Evolutionary conservation across 2,113 vertebrate genomes (phyloP), one percentile per base, ranked within the genome.

Genomic region (Neolamprologus brichardi): DNA sequence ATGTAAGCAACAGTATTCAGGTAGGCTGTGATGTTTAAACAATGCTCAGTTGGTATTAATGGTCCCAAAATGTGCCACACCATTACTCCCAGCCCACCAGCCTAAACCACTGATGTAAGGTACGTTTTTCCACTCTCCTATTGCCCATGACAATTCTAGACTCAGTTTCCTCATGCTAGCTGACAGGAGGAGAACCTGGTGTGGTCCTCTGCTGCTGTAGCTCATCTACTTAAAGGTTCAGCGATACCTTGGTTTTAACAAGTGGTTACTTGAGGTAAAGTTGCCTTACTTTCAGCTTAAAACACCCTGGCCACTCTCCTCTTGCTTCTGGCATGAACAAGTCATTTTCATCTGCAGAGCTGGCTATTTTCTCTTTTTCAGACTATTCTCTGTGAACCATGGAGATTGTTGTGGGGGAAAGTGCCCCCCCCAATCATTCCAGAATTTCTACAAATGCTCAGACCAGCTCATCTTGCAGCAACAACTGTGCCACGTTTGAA

Each of bases 401-500:
- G 20, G 4, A 20, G 62, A 0, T 67, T 37, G 18, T 32, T 39
- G 62, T 0, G 0, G 11, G 32, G 62, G 0, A 39, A 67, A 67
- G 15, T 4, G 28, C 30, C 58, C 2, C 2, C 58, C 58, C 3
- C 5, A 3, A 11, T 18, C 58, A 62, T 62, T 62, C 17, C 58
- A n/a, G 4, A 34, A 60, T 60, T 60, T 60, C 58, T 62, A n/a
- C 58, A 62, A 34, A 1, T 12, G 60, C 30, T 64, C 60, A n/a
- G 30, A 34, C 17, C 4, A 64, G 9, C 1, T 34, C 17, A n/a
- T 64, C 62, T 37, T 32, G 0, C 0, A 67, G 34, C 62, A 70
- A 70, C 0, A 70, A 39, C n/a, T 14, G 17, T 67, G n/a, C 62
- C 34, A 23, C n/a, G 0, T 20, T 67, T 0, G 2, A 67, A 34